A percentile compares a stretch with the other conserved stretches of the same genome.
phyloP scores from a whole-genome alignment of 1,140 invertebrate genomes.

The Dysdera silvatica region DNA sequence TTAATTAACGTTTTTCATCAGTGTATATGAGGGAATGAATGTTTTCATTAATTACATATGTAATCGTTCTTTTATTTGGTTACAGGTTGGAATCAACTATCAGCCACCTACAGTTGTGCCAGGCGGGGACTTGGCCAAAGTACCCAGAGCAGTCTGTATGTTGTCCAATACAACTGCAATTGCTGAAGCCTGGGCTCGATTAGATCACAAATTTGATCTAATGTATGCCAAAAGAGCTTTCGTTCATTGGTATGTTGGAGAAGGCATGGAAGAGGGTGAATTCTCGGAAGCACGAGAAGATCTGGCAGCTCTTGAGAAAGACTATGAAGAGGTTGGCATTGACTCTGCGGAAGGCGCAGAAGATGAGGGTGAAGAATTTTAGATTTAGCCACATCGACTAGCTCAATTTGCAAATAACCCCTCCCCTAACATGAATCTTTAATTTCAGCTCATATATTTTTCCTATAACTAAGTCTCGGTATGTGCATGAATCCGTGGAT shows the following conservation, averaged over 20 bases:
- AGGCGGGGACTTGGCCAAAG: conserved; percentile 56
- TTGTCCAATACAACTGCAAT: conserved; percentile 76
- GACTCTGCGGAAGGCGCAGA: conserved; percentile 47
- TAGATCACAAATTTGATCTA: conserved; percentile 74
- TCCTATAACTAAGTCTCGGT: too few species aligned
- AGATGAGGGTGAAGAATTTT: conserved; percentile 45
- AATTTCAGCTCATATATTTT: too few species aligned
- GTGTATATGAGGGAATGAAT: background rate
- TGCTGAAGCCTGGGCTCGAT: conserved; percentile 64
- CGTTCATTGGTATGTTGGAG: conserved; percentile 65
- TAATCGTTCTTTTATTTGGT: background rate
- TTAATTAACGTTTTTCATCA: background rate
- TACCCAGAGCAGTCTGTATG: conserved; percentile 59
- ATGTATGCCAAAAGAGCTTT: conserved; percentile 74
- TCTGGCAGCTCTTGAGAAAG: conserved; percentile 55
- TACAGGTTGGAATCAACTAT: conserved; percentile 63
- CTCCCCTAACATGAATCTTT: too few species aligned
- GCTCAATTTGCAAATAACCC: too few species aligned
- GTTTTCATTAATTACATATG: background rate
- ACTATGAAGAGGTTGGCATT: conserved; percentile 58
- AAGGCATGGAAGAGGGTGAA: conserved; percentile 70
- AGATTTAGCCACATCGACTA: too few species aligned
- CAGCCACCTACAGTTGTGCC: conserved; percentile 55
- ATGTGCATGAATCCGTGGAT: too few species aligned
- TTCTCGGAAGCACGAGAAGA: conserved; percentile 65